A percentile compares a stretch with the other conserved stretches of the same genome.
Evolutionary conservation across 2,797 vertebrate genomes (phyloP).

Genomic region (Craterocephalus amniculus): DNA sequence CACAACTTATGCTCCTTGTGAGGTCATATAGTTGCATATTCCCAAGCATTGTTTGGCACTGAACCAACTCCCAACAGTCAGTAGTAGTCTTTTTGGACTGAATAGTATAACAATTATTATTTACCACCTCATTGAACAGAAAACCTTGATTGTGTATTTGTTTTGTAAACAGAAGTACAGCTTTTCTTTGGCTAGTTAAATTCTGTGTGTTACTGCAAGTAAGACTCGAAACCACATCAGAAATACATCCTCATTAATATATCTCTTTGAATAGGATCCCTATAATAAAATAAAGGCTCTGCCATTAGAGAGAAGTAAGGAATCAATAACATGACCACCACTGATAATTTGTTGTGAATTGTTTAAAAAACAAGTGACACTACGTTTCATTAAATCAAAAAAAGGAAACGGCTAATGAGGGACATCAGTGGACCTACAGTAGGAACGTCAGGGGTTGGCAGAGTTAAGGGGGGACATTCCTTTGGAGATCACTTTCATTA

Average conservation of each 20-base stretch:
- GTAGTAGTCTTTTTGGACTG: background rate
- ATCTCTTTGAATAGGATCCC: background rate
- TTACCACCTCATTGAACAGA: background rate
- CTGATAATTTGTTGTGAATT: background rate
- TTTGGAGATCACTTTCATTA: constrained; percentile 35
- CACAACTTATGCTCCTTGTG: constrained; percentile 6
- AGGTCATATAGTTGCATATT: constrained; percentile 25
- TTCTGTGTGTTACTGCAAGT: background rate
- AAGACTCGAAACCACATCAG: background rate
- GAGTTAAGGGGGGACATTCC: constrained; percentile 47
- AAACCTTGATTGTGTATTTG: background rate
- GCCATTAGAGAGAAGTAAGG: background rate
- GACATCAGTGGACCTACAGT: constrained; percentile 22
- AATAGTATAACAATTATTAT: background rate
- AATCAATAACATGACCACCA: background rate
- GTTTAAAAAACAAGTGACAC: background rate
- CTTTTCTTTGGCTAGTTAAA: background rate
- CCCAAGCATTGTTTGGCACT: constrained; percentile 19
- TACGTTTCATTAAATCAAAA: background rate
- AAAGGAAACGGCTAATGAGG: background rate
- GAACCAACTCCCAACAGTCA: constrained; percentile 6
- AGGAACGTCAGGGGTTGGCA: background rate
- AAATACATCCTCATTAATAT: background rate
- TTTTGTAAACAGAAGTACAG: constrained; percentile 1
- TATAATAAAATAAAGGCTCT: background rate